phyloP scores from a whole-genome alignment of 2,113 vertebrate genomes.

The Triplophysa dalaica region DNA sequence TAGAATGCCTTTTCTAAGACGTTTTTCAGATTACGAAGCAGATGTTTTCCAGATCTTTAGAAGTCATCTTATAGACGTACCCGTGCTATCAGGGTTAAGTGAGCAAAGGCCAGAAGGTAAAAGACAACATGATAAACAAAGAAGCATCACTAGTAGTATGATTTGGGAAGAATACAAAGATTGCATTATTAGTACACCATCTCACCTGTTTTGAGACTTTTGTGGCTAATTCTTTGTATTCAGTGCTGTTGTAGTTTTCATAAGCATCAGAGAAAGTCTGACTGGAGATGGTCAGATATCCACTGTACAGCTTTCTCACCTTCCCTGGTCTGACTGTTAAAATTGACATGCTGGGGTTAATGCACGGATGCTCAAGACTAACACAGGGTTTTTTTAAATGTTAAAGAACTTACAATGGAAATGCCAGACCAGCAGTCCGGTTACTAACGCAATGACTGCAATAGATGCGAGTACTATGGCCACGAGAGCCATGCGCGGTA shows the following conservation, averaged over 20 bases:
- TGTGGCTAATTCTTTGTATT: slow-evolving; percentile 60
- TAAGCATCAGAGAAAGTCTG: slow-evolving; percentile 51
- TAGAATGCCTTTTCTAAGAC: too few relatives aligned
- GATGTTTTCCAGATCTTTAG: too few relatives aligned
- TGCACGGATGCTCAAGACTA: neutral
- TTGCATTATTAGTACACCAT: neutral
- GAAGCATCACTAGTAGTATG: neutral
- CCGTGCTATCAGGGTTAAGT: too few relatives aligned
- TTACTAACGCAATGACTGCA: slow-evolving; percentile 54
- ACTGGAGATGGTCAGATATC: slow-evolving; percentile 65
- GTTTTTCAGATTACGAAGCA: too few relatives aligned
- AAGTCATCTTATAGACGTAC: too few relatives aligned
- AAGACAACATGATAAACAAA: neutral
- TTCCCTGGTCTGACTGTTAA: slow-evolving; percentile 54
- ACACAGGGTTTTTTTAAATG: neutral
- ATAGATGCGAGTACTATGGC: slow-evolving; percentile 36
- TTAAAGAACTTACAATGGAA: slow-evolving; percentile 66
- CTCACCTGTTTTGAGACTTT: slow-evolving; percentile 64
- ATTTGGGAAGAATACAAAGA: neutral
- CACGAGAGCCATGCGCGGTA: neutral
- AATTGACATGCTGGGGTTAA: neutral
- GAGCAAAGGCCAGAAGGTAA: neutral
- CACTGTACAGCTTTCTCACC: slow-evolving; percentile 62
- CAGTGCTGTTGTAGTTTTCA: slow-evolving; percentile 59
- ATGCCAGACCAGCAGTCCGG: slow-evolving; percentile 70